Evolutionary conservation across 2,888 invertebrate species (phyloP).

Genomic region (Diloba caeruleocephala): DNA sequence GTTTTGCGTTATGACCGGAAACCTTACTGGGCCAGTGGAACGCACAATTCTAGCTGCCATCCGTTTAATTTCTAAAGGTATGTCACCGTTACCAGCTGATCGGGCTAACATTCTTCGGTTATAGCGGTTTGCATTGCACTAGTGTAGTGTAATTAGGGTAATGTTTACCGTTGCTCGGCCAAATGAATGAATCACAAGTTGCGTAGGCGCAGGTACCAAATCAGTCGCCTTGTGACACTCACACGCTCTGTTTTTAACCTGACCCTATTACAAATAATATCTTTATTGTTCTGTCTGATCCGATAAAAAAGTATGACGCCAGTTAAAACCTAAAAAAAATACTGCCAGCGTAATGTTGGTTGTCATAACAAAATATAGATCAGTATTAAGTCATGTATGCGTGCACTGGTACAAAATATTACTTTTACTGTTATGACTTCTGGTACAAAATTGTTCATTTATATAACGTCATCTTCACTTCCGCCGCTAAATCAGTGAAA

Average conservation of each 20-base stretch:
- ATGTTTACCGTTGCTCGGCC: constrained; percentile 83
- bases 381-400: constrained; percentile 14
- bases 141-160: constrained; percentile 77
- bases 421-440: not conserved
- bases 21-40: constrained; percentile 13
- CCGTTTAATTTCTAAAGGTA: constrained; percentile 22
- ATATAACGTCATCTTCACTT: not conserved
- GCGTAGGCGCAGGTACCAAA: constrained; percentile 82
- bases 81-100: constrained; percentile 37
- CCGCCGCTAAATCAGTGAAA: not conserved
- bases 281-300: constrained; percentile 57
- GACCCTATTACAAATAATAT: constrained; percentile 67
- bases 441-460: not conserved
- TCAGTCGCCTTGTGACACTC: constrained; percentile 73
- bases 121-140: constrained; percentile 63
- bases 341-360: constrained; percentile 42
- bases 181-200: constrained; percentile 82
- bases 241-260: constrained; percentile 71
- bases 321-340: constrained; percentile 55
- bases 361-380: constrained; percentile 28
- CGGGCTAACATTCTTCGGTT: constrained; percentile 41
- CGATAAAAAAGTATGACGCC: constrained; percentile 59
- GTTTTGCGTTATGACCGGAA: not conserved
- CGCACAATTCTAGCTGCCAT: constrained; percentile 16
- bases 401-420: constrained; percentile 18